phyloP scores from a whole-genome alignment of 2,113 vertebrate species.

The Tauraco erythrolophus region DNA sequence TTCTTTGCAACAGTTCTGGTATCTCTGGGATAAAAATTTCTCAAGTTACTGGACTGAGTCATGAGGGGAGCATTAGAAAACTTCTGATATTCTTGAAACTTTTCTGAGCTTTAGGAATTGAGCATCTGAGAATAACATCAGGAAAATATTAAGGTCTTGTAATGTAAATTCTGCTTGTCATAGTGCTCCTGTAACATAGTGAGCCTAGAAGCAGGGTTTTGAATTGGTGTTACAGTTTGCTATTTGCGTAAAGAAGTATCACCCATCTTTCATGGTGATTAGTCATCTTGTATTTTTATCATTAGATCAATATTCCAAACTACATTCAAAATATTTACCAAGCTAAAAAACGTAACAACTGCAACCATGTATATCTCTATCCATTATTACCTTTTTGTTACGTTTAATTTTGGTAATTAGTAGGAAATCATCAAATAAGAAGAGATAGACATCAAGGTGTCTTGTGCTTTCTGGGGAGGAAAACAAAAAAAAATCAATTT shows the following conservation, averaged over 20 bases:
- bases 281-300: neutral
- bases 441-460: slow-evolving; percentile 85
- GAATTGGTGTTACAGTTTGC: neutral
- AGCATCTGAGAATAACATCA: neutral
- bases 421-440: slow-evolving; percentile 92
- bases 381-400: slow-evolving; percentile 84
- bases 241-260: neutral
- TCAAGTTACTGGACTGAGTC: neutral
- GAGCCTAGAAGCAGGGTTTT: neutral
- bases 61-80: neutral
- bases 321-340: neutral
- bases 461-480: slow-evolving; percentile 83
- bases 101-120: neutral
- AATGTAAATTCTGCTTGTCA: neutral
- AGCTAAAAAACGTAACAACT: neutral
- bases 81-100: neutral
- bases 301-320: neutral
- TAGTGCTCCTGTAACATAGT: neutral
- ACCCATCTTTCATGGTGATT: neutral
- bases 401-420: slow-evolving; percentile 90
- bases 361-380: neutral
- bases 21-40: neutral
- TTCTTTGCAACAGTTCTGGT: neutral
- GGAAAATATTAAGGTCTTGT: neutral
- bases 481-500: neutral